These are phyloP conservation scores for Marmota flaviventris DNA, from an alignment of 2,113 vertebrate genomes.

Conservation along the genomic window DNA sequence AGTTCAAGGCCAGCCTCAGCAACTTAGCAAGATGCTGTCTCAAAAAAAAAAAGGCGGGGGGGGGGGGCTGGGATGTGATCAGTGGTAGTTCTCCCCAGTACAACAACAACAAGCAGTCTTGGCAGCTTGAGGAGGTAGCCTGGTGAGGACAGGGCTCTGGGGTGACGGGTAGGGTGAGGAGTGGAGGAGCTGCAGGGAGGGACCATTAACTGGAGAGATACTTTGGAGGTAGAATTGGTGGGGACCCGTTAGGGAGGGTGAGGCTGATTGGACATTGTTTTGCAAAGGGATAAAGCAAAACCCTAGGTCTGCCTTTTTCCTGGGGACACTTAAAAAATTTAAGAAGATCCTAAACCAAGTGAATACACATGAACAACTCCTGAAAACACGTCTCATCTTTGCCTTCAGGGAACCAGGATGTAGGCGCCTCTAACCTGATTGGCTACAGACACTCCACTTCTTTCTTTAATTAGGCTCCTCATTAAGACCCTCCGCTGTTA, in stretches of 20 bases:
- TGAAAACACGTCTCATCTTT: neutral
- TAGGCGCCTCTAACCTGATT: neutral
- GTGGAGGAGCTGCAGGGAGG: neutral
- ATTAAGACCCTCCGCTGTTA: constrained; percentile 49
- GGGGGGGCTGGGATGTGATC: neutral
- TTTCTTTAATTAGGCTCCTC: constrained; percentile 69
- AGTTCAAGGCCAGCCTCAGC: neutral
- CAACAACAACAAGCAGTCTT: neutral
- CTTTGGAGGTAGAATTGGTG: neutral
- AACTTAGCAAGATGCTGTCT: neutral
- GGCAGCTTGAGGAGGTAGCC: neutral
- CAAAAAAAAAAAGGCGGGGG: neutral
- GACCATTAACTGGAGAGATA: neutral
- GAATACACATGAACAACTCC: constrained; percentile 40
- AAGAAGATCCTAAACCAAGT: neutral
- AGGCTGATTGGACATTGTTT: neutral
- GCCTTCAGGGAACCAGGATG: neutral
- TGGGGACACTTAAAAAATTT: neutral
- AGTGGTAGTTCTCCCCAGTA: too few species aligned
- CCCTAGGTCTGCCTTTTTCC: neutral
- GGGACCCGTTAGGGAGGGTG: neutral
- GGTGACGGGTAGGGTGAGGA: too few species aligned
- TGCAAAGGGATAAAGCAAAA: neutral
- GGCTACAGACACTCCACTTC: neutral
- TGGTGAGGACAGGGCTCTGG: neutral